Percentiles rank a stretch among this genome's conserved stretches.
These are phyloP conservation scores for Chelonia mydas DNA, from an alignment of 2,797 vertebrate species.

Conservation along the genomic window DNA sequence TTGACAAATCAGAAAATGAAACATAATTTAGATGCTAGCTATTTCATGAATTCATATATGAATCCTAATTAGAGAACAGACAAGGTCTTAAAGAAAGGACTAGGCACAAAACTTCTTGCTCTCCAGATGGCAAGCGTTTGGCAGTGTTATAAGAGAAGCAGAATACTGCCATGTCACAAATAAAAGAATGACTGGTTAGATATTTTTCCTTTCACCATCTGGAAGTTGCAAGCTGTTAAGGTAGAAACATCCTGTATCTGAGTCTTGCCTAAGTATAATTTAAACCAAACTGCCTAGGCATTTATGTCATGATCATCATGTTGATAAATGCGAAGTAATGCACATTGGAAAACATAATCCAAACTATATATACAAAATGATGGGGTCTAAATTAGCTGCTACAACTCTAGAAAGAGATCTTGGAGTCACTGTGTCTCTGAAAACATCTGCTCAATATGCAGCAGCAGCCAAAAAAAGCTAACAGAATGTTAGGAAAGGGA, in stretches of 20 bases:
- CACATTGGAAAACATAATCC: too few relatives aligned
- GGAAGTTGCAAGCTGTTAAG: neutral
- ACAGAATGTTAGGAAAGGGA: neutral
- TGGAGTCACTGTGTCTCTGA: too few relatives aligned
- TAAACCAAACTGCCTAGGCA: neutral
- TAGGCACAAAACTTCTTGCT: neutral
- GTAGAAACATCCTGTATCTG: neutral
- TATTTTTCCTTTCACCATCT: neutral
- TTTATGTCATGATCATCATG: neutral
- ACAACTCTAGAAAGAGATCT: too few relatives aligned
- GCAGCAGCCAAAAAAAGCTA: neutral
- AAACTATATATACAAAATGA: too few relatives aligned
- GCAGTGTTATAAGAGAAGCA: neutral
- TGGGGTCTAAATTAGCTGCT: too few relatives aligned
- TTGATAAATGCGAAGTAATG: too few relatives aligned
- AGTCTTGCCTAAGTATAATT: neutral
- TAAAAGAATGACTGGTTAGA: neutral
- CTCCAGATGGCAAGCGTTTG: conserved; percentile 19
- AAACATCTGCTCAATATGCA: neutral
- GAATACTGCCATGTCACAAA: neutral
- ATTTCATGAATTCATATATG: neutral
- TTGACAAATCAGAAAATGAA: neutral
- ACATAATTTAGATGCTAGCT: neutral
- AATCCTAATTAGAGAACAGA: neutral
- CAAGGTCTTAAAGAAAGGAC: neutral